These are phyloP conservation scores for Coronaproctus castanopsis DNA, from an alignment of 2,888 invertebrate genomes.

Conservation along the genomic window DNA sequence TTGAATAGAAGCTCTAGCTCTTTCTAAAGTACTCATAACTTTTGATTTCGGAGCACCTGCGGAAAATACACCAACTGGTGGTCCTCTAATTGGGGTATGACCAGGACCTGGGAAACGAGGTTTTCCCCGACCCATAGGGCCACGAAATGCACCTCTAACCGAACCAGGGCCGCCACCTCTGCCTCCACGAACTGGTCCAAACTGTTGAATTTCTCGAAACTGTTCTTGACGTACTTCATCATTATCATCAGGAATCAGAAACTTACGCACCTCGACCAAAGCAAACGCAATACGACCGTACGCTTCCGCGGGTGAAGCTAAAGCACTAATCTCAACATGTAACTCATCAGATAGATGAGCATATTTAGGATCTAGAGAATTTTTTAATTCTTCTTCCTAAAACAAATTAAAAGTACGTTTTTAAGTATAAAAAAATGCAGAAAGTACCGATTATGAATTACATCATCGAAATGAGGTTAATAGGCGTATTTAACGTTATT, in stretches of 20 bases:
- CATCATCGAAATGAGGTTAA: too few relatives aligned
- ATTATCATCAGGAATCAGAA: slow-evolving; percentile 51
- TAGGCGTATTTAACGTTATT: too few relatives aligned
- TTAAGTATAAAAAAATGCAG: too few relatives aligned
- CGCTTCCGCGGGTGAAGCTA: slow-evolving; percentile 50
- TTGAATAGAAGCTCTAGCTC: slow-evolving; percentile 64
- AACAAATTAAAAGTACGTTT: too few relatives aligned
- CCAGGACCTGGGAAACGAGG: slow-evolving; percentile 19
- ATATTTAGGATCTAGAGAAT: slow-evolving; percentile 13
- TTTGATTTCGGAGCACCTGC: slow-evolving; percentile 38
- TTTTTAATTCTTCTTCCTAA: slow-evolving; percentile 16
- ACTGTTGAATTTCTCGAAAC: slow-evolving; percentile 54
- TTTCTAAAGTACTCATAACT: slow-evolving; percentile 63
- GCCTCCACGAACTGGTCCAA: slow-evolving; percentile 25
- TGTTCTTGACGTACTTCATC: slow-evolving; percentile 60
- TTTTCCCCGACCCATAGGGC: slow-evolving; percentile 8
- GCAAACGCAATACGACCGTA: slow-evolving; percentile 67
- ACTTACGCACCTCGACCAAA: slow-evolving; percentile 52
- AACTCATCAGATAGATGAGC: slow-evolving; percentile 14
- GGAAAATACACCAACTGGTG: background rate
- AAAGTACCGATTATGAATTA: too few relatives aligned
- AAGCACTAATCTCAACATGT: slow-evolving; percentile 13
- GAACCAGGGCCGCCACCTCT: slow-evolving; percentile 23
- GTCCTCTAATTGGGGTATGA: background rate
- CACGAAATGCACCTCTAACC: slow-evolving; percentile 22